Evolutionary conservation across 2,797 vertebrate species (phyloP).

Genomic region (Danio choprae): DNA sequence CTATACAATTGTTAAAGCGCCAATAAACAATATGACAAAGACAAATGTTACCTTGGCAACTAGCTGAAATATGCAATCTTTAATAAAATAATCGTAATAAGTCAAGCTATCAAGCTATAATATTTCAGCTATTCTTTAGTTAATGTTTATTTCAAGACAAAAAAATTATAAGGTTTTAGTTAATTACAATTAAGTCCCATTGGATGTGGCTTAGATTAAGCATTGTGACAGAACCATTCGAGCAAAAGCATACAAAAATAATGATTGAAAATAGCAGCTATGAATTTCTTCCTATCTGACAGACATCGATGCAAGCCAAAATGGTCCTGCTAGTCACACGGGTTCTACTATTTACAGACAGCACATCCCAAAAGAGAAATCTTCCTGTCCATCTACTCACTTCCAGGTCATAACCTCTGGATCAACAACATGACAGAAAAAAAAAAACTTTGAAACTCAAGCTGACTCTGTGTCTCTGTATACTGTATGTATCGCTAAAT

Average conservation of each 20-base stretch:
- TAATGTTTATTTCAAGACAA: neutral
- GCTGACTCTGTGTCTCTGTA: neutral
- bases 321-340: neutral
- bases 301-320: neutral
- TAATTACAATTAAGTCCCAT: neutral
- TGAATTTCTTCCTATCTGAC: neutral
- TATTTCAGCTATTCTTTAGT: neutral
- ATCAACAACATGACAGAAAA: neutral
- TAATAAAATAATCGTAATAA: too few species aligned
- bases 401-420: slow-evolving; percentile 8
- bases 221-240: neutral
- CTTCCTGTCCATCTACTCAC: slow-evolving; percentile 9
- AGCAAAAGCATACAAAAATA: neutral
- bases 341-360: neutral
- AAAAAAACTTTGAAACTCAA: neutral
- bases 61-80: neutral
- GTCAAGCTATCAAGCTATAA: too few species aligned
- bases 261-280: neutral
- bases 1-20: neutral
- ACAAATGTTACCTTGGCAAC: neutral
- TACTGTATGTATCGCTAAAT: neutral
- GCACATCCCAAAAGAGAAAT: slow-evolving; percentile 12
- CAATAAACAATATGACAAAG: neutral
- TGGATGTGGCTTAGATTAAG: slow-evolving; percentile 7
- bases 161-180: neutral